These are phyloP conservation scores for Phalacrocorax pelagicus DNA, from an alignment of 2,113 vertebrate species.

Conservation along the genomic window DNA sequence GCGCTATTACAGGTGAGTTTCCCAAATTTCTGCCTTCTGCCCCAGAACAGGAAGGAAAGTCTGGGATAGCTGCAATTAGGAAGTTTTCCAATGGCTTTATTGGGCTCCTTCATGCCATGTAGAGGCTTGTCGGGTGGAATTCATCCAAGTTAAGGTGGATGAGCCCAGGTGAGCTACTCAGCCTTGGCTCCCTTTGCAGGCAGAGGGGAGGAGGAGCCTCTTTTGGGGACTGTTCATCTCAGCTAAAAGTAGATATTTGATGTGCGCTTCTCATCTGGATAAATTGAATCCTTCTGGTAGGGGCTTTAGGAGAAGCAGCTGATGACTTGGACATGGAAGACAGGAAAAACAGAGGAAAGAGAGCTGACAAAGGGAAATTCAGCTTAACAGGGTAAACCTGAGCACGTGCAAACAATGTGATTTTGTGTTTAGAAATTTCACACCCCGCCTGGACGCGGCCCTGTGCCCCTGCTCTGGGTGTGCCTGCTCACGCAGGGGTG, in stretches of 20 bases:
- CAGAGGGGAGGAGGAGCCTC: neutral
- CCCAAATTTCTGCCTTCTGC: neutral
- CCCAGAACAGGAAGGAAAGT: neutral
- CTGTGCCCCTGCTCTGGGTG: no score
- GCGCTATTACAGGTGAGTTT: neutral
- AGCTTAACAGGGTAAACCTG: neutral
- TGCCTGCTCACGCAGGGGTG: no score
- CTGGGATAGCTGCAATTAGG: neutral
- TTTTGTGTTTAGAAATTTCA: neutral
- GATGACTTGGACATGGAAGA: neutral
- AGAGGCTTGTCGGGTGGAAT: neutral
- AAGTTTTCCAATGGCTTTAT: neutral
- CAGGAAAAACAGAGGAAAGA: neutral
- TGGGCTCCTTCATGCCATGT: neutral
- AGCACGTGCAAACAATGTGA: neutral
- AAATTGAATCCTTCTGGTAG: neutral
- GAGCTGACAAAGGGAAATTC: neutral
- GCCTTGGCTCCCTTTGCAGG: neutral
- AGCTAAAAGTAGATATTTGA: neutral
- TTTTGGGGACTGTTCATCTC: neutral
- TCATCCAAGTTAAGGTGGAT: neutral
- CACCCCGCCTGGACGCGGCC: no score
- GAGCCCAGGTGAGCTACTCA: neutral
- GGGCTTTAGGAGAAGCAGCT: neutral
- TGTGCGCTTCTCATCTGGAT: neutral